Percentiles rank a stretch among this genome's conserved stretches.
These are phyloP conservation scores for Polydesmus complanatus DNA, from an alignment of 2,888 invertebrate genomes.

Conservation along the genomic window DNA sequence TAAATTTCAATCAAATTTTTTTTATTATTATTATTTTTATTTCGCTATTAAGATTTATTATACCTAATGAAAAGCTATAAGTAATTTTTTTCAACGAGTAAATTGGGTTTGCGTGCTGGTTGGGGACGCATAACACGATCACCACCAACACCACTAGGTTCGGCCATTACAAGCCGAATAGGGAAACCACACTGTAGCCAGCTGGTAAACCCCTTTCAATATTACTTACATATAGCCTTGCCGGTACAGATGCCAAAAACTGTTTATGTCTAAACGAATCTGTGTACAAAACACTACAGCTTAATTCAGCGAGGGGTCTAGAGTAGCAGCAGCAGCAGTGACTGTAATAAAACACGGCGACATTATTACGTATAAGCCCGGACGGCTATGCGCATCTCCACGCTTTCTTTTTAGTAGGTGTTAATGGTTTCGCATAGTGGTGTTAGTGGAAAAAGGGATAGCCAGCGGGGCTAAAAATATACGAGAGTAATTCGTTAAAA, in stretches of 20 bases:
- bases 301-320: background rate
- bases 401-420: slow-evolving; percentile 4
- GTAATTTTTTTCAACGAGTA: background rate
- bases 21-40: too few species aligned
- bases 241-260: background rate
- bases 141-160: background rate
- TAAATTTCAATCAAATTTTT: too few species aligned
- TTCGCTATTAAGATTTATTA: too few species aligned
- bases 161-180: background rate
- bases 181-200: background rate
- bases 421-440: slow-evolving; percentile 13
- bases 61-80: too few species aligned
- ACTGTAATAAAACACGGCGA: slow-evolving; percentile 11
- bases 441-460: slow-evolving; percentile 2
- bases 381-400: background rate
- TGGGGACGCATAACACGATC: background rate
- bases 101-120: background rate
- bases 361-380: slow-evolving; percentile 8
- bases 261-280: background rate
- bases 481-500: background rate
- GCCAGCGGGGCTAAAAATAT: background rate
- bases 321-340: slow-evolving; percentile 1
- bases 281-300: background rate
- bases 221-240: background rate
- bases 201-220: background rate